Conservation (phyloP, 1,140 invertebrate genomes). For the Hirudo medicinalis region DNA sequence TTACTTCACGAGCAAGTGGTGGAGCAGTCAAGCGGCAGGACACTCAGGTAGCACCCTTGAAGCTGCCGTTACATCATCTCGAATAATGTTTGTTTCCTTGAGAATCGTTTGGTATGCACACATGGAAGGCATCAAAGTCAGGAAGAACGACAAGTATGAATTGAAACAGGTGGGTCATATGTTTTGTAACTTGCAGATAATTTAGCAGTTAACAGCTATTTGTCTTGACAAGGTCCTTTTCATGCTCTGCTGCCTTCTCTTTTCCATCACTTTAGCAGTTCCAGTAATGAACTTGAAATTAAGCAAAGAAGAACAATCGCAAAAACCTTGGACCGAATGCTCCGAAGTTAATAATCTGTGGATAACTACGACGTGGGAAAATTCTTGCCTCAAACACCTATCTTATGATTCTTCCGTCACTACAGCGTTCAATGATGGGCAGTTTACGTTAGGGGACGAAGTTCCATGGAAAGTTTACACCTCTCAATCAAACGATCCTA, state of each 20-base stretch:
- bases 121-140: conserved; percentile 13
- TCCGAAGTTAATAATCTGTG: neutral
- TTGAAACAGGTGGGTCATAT: neutral
- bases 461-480: no score
- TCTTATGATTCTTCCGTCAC: no score
- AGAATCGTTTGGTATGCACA: conserved; percentile 16
- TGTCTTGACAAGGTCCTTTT: neutral
- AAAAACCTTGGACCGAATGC: neutral
- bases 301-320: neutral
- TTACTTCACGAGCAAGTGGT: conserved; percentile 8
- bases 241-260: conserved; percentile 15
- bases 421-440: no score
- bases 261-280: conserved; percentile 5
- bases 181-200: neutral
- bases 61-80: neutral
- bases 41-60: neutral
- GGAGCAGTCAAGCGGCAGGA: neutral
- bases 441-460: no score
- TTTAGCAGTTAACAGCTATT: no score
- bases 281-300: neutral
- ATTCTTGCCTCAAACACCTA: no score
- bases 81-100: neutral
- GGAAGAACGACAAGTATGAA: conserved; percentile 17
- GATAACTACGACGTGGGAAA: neutral
- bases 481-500: no score